Evolutionary conservation across 1,140 invertebrate genomes (phyloP).

Genomic region (Drosophila sucinea): DNA sequence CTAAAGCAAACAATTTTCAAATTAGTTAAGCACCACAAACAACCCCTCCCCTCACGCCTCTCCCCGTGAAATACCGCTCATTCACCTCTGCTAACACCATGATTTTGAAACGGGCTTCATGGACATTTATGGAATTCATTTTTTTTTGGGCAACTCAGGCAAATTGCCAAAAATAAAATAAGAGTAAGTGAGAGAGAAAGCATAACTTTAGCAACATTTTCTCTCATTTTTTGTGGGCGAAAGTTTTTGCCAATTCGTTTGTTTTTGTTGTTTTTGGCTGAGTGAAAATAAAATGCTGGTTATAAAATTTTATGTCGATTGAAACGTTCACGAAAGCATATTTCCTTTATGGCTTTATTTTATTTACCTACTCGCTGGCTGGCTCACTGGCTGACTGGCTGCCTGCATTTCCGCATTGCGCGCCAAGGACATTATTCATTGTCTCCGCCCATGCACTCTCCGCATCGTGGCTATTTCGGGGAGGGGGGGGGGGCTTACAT

Average conservation of each 20-base stretch:
- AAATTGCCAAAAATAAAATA: slow-evolving; percentile 37
- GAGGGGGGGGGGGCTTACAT: background rate
- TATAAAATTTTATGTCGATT: slow-evolving; percentile 77
- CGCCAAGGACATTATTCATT: slow-evolving; percentile 78
- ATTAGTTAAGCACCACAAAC: slow-evolving; percentile 37
- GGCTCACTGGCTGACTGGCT: slow-evolving; percentile 12
- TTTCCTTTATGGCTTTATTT: slow-evolving; percentile 76
- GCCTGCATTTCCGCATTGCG: slow-evolving; percentile 74
- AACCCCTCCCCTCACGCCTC: background rate
- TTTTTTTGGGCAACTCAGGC: slow-evolving; percentile 35
- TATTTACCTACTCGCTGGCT: slow-evolving; percentile 64
- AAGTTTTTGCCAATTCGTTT: slow-evolving; percentile 19
- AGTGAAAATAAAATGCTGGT: slow-evolving; percentile 71
- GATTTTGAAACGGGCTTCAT: slow-evolving; percentile 56
- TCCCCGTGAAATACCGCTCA: background rate
- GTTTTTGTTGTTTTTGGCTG: slow-evolving; percentile 30
- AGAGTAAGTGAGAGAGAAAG: slow-evolving; percentile 15
- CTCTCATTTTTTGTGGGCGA: slow-evolving; percentile 24
- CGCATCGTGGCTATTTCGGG: background rate
- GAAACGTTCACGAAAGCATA: slow-evolving; percentile 71
- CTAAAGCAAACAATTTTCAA: slow-evolving; percentile 39
- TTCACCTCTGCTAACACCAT: slow-evolving; percentile 17
- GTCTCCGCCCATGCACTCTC: slow-evolving; percentile 25
- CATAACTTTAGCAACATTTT: slow-evolving; percentile 41
- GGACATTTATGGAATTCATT: slow-evolving; percentile 62